These are phyloP conservation scores for Poecile montanus DNA, from an alignment of 2,797 vertebrate genomes.

Conservation along the genomic window DNA sequence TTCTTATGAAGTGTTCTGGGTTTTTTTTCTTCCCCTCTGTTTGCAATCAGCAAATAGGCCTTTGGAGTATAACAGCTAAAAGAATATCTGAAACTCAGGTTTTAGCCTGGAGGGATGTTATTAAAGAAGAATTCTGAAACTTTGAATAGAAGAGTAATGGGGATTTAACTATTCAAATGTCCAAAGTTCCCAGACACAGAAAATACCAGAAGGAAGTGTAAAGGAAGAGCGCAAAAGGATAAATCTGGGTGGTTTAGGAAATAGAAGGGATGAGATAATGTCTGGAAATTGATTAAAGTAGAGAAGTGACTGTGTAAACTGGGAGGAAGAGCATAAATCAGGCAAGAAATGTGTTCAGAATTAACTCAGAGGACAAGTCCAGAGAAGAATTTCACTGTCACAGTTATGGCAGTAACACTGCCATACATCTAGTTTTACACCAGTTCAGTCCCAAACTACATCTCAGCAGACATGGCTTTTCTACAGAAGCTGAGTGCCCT, in stretches of 20 bases:
- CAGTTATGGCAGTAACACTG: not conserved
- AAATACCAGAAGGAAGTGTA: not conserved
- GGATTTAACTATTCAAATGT: not conserved
- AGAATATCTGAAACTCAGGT: not conserved
- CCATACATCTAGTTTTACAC: not conserved
- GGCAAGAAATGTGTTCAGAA: slow-evolving; percentile 3
- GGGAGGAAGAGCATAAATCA: slow-evolving; percentile 17
- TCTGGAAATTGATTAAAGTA: slow-evolving; percentile 23
- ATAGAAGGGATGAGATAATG: not conserved
- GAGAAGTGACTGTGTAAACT: not conserved
- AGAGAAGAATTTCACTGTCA: not conserved
- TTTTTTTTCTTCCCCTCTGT: not conserved
- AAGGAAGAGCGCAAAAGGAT: not conserved
- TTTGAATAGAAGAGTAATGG: not conserved
- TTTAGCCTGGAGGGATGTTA: not conserved
- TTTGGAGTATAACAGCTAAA: not conserved
- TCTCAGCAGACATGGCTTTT: not conserved
- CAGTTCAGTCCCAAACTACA: not conserved
- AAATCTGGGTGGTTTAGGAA: not conserved
- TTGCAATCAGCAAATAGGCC: not conserved
- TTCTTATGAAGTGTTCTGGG: not conserved
- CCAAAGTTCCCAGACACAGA: not conserved
- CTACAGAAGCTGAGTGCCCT: not conserved
- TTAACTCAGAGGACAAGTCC: not conserved
- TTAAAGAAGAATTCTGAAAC: not conserved